Base-by-base conservation (phyloP, 2,888 invertebrate genomes). In the Drosophila yooni region DNA sequence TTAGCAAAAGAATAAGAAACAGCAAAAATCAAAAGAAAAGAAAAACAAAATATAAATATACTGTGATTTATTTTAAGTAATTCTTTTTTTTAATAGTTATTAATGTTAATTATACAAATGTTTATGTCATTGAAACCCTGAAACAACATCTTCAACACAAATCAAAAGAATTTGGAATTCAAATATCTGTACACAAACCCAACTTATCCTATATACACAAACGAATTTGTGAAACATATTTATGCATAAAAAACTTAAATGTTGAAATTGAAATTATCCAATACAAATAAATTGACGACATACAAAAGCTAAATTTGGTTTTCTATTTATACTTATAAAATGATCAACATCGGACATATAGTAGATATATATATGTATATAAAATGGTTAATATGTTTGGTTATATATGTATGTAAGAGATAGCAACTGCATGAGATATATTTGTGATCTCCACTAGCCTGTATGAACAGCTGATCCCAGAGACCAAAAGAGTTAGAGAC, bases 11-110 rank as follows among this genome's bases (percentile, higher is more conserved):
- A 54, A n/a, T 31, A 34, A 6, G 51, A 56, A 43, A 21, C 34
- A 54, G 51, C 21, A 46, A 46, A 46, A 46, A 21, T 25, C 7
- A 68, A 34, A 33, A 58, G 13, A 53, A 43, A 58, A 51, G 50
- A 21, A 65, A 56, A 82, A 75, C 68, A 53, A 53, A 56, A 76
- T 74, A 81, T 88, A 88, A 82, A 85, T 78, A 89, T 74, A 74
- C 85, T 86, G 85, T 86, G 85, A 86, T 86, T 89, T 86, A 89
- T 89, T 89, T 86, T 86, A 86, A 86, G 85, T 89, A 82, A 61
- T 80, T 51, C 15, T 88, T 84, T 89, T 89, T 85, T 85, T 84
- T 48, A 77, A 66, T 86, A 85, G 89, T 70, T 76, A 25, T 72
- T 89, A 84, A 66, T 74, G 59, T 67, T 46, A 31, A 36, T 46